phyloP scores from a whole-genome alignment of 1,140 invertebrate genomes.

The Papilio aristodemus region DNA sequence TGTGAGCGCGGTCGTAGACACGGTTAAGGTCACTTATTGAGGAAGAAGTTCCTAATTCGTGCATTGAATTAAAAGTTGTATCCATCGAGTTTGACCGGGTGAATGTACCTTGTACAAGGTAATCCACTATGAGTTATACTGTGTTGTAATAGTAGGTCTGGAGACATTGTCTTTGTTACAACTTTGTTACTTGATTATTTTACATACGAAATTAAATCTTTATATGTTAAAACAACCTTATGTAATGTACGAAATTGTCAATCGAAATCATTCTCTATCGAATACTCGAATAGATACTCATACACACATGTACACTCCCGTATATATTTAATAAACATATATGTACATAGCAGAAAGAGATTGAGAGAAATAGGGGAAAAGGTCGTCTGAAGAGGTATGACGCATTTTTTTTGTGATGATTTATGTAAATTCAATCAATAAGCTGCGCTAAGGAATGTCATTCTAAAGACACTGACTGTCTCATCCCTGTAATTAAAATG shows the following conservation, averaged over 20 bases:
- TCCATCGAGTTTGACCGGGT: neutral
- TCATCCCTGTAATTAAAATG: too few relatives aligned
- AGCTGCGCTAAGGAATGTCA: too few relatives aligned
- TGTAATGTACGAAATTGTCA: neutral
- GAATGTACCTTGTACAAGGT: conserved; percentile 15
- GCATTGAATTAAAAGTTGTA: conserved; percentile 11
- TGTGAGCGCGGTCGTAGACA: neutral
- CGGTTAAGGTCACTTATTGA: conserved; percentile 10
- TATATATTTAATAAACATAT: too few relatives aligned
- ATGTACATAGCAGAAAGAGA: too few relatives aligned
- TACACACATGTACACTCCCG: too few relatives aligned
- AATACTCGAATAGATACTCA: too few relatives aligned
- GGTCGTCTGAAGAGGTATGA: too few relatives aligned
- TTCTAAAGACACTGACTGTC: too few relatives aligned
- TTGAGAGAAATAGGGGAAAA: too few relatives aligned
- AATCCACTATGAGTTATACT: neutral
- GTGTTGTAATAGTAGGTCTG: neutral
- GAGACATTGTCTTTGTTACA: conserved; percentile 11
- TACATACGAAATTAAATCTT: neutral
- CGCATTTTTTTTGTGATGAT: too few relatives aligned
- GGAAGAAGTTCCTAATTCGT: conserved; percentile 22
- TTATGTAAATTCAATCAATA: too few relatives aligned
- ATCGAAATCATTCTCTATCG: neutral
- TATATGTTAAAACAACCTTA: neutral
- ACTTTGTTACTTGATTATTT: conserved; percentile 1